phyloP scores from a whole-genome alignment of 2,797 vertebrate genomes.

The Rhadinocentrus ornatus region DNA sequence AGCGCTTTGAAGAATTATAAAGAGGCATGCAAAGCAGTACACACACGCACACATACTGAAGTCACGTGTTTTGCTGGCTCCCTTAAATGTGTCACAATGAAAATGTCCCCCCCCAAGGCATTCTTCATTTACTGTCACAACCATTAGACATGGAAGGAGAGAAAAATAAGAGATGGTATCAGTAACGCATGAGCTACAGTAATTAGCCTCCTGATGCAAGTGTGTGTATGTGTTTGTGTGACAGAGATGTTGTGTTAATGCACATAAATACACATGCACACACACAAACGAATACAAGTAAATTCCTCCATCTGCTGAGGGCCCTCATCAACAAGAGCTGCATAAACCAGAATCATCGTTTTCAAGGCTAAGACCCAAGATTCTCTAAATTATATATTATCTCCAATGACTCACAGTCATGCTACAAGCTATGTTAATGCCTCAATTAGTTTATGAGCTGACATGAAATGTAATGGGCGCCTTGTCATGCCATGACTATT shows the following conservation, averaged over 20 bases:
- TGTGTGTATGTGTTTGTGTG: constrained; percentile 49
- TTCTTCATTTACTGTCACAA: constrained; percentile 84
- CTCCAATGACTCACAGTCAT: constrained; percentile 64
- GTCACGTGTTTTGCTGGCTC: constrained; percentile 59
- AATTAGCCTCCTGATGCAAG: constrained; percentile 81
- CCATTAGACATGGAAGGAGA: constrained; percentile 81
- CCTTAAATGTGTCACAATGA: constrained; percentile 79
- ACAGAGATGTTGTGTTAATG: constrained; percentile 49
- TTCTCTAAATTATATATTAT: constrained; percentile 69
- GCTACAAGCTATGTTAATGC: constrained; percentile 71
- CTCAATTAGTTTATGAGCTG: constrained; percentile 74
- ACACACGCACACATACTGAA: constrained; percentile 28
- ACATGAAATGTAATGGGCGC: constrained; percentile 65
- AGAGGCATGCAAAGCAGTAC: constrained; percentile 46
- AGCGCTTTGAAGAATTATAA: constrained; percentile 74
- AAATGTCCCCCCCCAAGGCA: constrained; percentile 74
- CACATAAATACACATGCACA: constrained; percentile 25
- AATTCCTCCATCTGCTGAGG: constrained; percentile 63
- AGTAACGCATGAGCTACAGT: constrained; percentile 82
- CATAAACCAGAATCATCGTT: constrained; percentile 63
- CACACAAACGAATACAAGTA: constrained; percentile 45
- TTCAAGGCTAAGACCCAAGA: constrained; percentile 49
- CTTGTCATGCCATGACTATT: constrained; percentile 67
- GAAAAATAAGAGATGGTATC: constrained; percentile 81
- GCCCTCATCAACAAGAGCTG: constrained; percentile 61